Evolutionary conservation across 2,113 vertebrate species (phyloP), one percentile per base, ranked within the genome.

Genomic region (Ageneiosus marmoratus): DNA sequence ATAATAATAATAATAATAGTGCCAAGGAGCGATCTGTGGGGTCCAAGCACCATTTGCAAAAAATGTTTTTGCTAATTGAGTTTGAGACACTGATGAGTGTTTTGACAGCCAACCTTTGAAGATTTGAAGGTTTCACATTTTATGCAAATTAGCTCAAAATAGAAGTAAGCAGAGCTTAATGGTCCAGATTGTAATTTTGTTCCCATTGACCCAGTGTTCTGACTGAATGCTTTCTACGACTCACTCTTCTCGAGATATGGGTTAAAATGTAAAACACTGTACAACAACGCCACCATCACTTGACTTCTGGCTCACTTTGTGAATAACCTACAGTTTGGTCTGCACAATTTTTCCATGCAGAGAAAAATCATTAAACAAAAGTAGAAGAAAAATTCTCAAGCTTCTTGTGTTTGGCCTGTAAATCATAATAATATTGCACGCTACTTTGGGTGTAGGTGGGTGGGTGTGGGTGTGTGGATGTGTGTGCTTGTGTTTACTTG

Each of bases 401-500:
- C 73, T 22, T 48, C 27, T 29, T 53, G 27, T 20, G 48, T 32
- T 75, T 73, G 34, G 41, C 67, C 22, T 11, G 12, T 4, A n/a
- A 46, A 72, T 72, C 41, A 72, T 53, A 75, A 75, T 53, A 51
- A 53, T 75, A 75, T 53, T 75, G 72, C 27, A 34, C 11, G 27
- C 29, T 75, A 32, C 24, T 74, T n/a, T 50, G 46, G 18, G 70
- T 51, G 50, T 50, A 12, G 29, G 44, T 67, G 44, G 73, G 72
- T 63, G 48, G 48, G 69, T 55, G n/a, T 72, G 11, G 74, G 2
- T 41, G 37, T 2, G 37, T 41, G 37, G 84, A 62, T 80, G 74
- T 75, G 60, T 1, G 37, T 82, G 50, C 76, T n/a, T 84, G 62
- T 69, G 46, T 69, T n/a, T n/a, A n/a, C n/a, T n/a, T 74, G 46